Evolutionary conservation across 2,888 invertebrate genomes (phyloP).

Genomic region (Rhagophthalmus giganteus): DNA sequence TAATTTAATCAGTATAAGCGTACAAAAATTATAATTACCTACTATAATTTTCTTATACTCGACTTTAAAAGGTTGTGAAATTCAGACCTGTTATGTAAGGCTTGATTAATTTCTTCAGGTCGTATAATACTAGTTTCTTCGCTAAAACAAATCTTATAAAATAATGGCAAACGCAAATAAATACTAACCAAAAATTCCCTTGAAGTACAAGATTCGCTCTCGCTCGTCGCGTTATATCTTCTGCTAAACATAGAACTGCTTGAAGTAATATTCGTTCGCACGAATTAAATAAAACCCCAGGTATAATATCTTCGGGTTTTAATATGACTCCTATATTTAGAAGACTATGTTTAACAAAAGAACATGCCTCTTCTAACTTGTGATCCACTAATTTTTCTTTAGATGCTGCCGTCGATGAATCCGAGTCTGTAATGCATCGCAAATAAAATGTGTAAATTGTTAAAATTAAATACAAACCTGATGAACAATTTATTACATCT

Average conservation of each 20-base stretch:
- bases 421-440: neutral
- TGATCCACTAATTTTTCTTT: conserved; percentile 39
- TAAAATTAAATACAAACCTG: conserved; percentile 10
- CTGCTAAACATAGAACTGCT: conserved; percentile 59
- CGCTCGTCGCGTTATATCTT: conserved; percentile 54
- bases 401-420: neutral
- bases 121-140: conserved; percentile 30
- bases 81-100: conserved; percentile 32
- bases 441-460: neutral
- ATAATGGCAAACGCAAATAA: neutral
- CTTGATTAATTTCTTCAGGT: conserved; percentile 31
- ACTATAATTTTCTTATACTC: neutral
- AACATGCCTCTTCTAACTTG: conserved; percentile 45
- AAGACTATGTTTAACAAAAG: conserved; percentile 54
- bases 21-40: conserved; percentile 11
- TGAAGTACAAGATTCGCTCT: conserved; percentile 41
- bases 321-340: conserved; percentile 56
- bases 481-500: conserved; percentile 6
- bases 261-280: conserved; percentile 59
- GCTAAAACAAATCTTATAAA: neutral
- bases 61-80: conserved; percentile 32
- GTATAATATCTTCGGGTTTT: conserved; percentile 55
- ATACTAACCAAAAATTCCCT: conserved; percentile 38
- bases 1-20: conserved; percentile 6
- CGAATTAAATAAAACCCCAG: conserved; percentile 54